Evolutionary conservation across 64 coral and sea anemone species (phyloP), one percentile per base, ranked within the genome.

Genomic region (Stichodactyla helianthus): DNA sequence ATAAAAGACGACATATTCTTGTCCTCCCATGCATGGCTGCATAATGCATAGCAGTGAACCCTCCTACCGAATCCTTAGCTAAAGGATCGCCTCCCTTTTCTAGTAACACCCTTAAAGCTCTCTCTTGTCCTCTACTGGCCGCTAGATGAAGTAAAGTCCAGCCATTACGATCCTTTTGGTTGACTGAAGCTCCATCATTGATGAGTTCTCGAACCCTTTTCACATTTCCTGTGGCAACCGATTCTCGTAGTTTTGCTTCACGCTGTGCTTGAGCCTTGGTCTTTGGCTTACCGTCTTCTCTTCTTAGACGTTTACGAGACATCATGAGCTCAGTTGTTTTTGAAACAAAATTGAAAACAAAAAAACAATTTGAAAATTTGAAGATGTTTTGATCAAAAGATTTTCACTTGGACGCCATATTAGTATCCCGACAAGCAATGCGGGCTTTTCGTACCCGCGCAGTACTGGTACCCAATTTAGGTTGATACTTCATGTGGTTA

Each of bases 11-110:
- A 22, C 90, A 90, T 20, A 97, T 97, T 79, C 94, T 87, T 61
- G 94, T 97, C 54, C 91, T 86, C 0, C 94, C 94, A 52, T 97
- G 94, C 94, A 97, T 97, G 7, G 94, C 94, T 0, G 94, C 94
- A 85, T 97, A 97, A 76, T 97, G 94, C 20, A 97, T 51, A n/a
- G 94, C 91, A 26, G 94, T 97, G 35, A 97, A 97, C 0, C 94
- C 94, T 27, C 94, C 94, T 14, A 97, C 91, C 7, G 80, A 93
- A 90, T 97, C 94, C 50, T 84, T 92, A 23, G 91, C 91, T 82
- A 97, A 93, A 53, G 94, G 87, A 86, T 97, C 94, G 0, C 91
- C 94, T 17, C 91, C 94, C 58, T 93, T 93, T 79, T 97, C 94
- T 55, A 95, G 61, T n/a, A 95, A 82, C 52, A 95, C 93, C 79